Conservation (phyloP, 2,113 vertebrate species). For the Xiphophorus couchianus region DNA sequence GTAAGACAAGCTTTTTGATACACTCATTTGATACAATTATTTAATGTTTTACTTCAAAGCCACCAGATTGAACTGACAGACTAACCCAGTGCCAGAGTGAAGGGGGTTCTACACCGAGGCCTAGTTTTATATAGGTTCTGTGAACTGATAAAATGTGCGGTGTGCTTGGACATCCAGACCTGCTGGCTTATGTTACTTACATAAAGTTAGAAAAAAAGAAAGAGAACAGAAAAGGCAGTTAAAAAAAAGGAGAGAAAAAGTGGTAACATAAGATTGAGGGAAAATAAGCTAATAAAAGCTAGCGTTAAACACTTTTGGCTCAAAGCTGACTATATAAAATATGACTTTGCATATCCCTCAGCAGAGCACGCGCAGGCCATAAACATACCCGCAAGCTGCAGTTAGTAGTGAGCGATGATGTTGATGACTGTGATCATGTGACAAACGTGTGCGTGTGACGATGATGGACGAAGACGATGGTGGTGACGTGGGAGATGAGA, state of each 20-base stretch:
- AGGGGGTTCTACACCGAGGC: background rate
- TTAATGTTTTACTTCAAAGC: background rate
- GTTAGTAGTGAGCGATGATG: background rate
- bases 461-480: background rate
- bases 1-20: background rate
- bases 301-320: conserved; percentile 1
- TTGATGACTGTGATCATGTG: conserved; percentile 14
- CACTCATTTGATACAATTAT: background rate
- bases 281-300: background rate
- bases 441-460: background rate
- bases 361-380: background rate
- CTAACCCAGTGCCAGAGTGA: background rate
- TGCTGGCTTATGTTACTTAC: background rate
- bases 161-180: background rate
- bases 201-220: conserved; percentile 2
- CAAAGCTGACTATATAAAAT: background rate
- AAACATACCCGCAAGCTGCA: background rate
- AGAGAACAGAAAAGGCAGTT: background rate
- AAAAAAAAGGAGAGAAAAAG: background rate
- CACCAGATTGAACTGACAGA: too few species aligned
- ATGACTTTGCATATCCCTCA: background rate
- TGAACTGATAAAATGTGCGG: conserved; percentile 6
- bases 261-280: background rate
- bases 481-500: background rate
- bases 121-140: conserved; percentile 12